Base-by-base conservation (phyloP, 2,113 vertebrate species). In the Urocitellus parryii region DNA sequence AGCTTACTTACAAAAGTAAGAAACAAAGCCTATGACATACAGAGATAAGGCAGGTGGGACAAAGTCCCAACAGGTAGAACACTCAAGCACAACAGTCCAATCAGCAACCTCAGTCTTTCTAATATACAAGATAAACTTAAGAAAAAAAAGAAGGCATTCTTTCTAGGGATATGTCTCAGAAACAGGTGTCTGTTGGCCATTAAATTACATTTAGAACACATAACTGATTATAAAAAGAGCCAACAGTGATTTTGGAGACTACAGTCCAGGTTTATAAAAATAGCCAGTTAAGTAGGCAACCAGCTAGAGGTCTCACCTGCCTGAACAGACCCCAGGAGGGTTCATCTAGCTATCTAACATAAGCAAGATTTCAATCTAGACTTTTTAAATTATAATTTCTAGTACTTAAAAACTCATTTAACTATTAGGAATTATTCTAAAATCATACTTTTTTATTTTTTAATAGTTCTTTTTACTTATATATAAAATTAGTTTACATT, bases 281-380 rank as follows among this genome's bases (percentile, higher is more conserved):
- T 34, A 58, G 20, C 20, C 56, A 58, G 74, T 51, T 42, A 90
- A 58, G n/a, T 67, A 34, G 39, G 10, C 48, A 94, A 81, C 9
- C n/a, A 14, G 45, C 17, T 8, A 37, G 12, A 48, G 7, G 27
- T 72, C 53, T 77, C 74, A 67, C 34, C 34, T 77, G n/a, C 80
- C 27, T 42, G 51, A 84, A 90, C 58, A 56, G 65, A 83, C 34
- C 45, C 25, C n/a, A 65, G 32, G 42, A 51, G 48, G 7, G 13
- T 72, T 70, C 88, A 63, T 67, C 39, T 90, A 17, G 86, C 67
- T 86, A 96, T 88, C 18, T 42, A 72, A 88, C 14, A 77, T 53
- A 89, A 91, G 51, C 58, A 53, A 80, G 84, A 87, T 73, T 90
- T 96, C 72, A 90, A 76, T 56, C 32, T 56, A 86, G 39, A 78